Evolutionary conservation across 1,140 invertebrate species (phyloP).

Genomic region (Lanistes nyassanus): DNA sequence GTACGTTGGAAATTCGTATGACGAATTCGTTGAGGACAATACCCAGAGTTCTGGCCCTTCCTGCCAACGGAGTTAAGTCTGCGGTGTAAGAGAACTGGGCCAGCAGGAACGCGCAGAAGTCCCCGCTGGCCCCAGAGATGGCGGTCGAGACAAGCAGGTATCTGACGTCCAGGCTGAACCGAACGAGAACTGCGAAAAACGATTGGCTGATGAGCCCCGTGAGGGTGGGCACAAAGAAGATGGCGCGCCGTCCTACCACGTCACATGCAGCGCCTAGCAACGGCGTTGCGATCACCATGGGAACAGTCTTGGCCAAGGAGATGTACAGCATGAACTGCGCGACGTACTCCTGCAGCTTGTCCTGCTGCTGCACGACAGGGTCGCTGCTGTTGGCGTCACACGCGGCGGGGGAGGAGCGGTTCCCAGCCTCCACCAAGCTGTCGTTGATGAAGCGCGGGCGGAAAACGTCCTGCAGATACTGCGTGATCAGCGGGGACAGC

Average conservation of each 20-base stretch:
- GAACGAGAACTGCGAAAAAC: background rate
- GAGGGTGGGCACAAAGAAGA: slow-evolving; percentile 3
- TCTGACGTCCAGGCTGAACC: slow-evolving; percentile 1
- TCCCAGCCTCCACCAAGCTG: background rate
- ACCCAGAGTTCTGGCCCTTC: slow-evolving; percentile 13
- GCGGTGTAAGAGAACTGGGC: slow-evolving; percentile 28
- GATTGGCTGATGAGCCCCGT: slow-evolving; percentile 6
- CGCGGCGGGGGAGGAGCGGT: background rate
- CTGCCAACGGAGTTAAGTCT: slow-evolving; percentile 16
- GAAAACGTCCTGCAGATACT: background rate
- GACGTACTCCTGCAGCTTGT: background rate
- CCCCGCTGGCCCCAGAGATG: slow-evolving; percentile 3
- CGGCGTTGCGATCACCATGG: slow-evolving; percentile 10
- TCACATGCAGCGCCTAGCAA: slow-evolving; percentile 20
- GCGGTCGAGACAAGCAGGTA: slow-evolving; percentile 1
- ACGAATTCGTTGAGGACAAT: background rate
- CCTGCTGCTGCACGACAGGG: background rate
- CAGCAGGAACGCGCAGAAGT: slow-evolving; percentile 12
- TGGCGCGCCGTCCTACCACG: background rate
- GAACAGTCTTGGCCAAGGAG: slow-evolving; percentile 6
- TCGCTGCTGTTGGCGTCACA: slow-evolving; percentile 4
- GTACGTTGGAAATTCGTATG: background rate
- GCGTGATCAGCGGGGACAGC: background rate
- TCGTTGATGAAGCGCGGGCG: background rate
- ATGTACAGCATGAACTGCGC: background rate